These are phyloP conservation scores for Lipotes vexillifer DNA, from an alignment of 2,113 vertebrate genomes.

Conservation along the genomic window DNA sequence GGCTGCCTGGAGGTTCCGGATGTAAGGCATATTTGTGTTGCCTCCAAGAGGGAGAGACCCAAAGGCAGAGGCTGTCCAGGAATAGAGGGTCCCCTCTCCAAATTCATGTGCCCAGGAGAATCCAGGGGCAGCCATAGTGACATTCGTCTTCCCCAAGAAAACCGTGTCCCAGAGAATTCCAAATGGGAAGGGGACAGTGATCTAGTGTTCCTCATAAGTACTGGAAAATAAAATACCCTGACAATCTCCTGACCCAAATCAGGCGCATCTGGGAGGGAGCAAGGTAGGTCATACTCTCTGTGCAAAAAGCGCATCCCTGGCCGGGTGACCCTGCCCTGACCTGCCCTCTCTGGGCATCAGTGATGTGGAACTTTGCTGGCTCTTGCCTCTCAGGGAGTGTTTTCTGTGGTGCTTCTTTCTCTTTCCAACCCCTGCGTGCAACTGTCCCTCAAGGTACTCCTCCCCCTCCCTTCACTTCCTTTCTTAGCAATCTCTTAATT, in stretches of 20 bases:
- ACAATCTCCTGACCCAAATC: not conserved
- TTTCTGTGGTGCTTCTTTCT: not conserved
- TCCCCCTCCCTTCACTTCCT: not conserved
- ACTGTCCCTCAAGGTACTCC: not conserved
- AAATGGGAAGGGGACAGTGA: not conserved
- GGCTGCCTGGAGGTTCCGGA: slow-evolving; percentile 65
- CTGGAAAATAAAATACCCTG: not conserved
- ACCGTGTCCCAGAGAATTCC: not conserved
- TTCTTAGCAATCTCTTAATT: not conserved
- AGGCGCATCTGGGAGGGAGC: not conserved
- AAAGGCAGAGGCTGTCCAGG: not conserved
- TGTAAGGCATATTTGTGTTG: not conserved
- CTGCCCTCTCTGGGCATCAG: not conserved
- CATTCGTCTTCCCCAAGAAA: not conserved
- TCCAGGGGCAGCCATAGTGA: not conserved
- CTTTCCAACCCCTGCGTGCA: not conserved
- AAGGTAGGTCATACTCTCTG: not conserved
- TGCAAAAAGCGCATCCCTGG: not conserved
- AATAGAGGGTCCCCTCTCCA: not conserved
- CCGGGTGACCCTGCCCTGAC: not conserved
- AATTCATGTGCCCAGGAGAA: not conserved
- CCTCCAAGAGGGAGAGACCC: not conserved
- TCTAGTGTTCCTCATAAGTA: not conserved
- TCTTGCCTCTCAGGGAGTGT: not conserved
- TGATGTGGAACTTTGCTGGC: not conserved